Base-by-base conservation (phyloP, 2,113 vertebrate genomes). In the Opisthocomus hoazin region DNA sequence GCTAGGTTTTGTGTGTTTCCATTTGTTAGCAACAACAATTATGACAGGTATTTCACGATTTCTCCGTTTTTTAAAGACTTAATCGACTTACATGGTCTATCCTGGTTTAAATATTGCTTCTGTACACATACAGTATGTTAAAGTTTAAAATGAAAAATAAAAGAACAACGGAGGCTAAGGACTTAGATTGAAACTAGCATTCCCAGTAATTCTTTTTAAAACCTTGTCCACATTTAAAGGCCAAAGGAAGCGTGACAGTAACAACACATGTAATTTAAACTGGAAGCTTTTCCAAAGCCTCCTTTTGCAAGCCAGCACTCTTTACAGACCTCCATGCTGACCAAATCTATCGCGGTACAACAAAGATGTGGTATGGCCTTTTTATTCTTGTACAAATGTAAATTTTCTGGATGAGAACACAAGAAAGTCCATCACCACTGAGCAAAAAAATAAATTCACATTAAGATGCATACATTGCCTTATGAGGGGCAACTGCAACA, bases 71-170 rank as follows among this genome's bases (percentile, higher is more conserved):
- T 85, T 22, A 66, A 82, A 82, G 6, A 41, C 26, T 82, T 82
- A 71, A 9, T 82, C 19, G 46, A 71, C 37, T 58, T 54, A 56
- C 0, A 63, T 4, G 21, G 43, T 58, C 39, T 48, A 86, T 37
- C 39, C 16, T 64, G 22, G 53, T 37, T 80, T 80, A 76, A 85
- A 61, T 80, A 71, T 10, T 88, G 13, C 39, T 76, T 88, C 86
- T 0, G 0, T 39, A 64, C 36, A 68, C 4, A 26, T 3, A 64
- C 0, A 1, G 0, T 39, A 76, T 1, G 5, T 39, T 68, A 51
- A 89, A 75, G 29, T 64, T 80, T 4, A 73, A 84, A 84, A 80
- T 15, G 6, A 68, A 69, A 70, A 83, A 37, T n/a, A 41, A 53
- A 90, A 50, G 12, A 70, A 32, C 17, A 54, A 24, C 7, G 20